A percentile compares a stretch with the other conserved stretches of the same genome.
phyloP scores from a whole-genome alignment of 2,797 vertebrate species.

The Enteromius viviparus region DNA sequence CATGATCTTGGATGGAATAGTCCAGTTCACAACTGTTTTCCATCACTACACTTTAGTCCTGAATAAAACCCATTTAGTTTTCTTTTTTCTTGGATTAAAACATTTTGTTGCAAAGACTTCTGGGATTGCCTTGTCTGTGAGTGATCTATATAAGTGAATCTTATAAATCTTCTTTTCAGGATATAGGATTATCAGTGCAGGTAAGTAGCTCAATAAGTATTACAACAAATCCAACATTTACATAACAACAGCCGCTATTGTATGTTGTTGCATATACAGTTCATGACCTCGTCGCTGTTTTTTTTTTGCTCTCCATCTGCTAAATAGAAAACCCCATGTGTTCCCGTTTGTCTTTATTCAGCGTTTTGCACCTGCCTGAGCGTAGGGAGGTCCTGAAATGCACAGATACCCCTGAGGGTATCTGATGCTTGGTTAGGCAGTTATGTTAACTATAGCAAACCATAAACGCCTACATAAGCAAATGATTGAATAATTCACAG shows the following conservation, averaged over 20 bases:
- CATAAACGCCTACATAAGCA: slow-evolving; percentile 66
- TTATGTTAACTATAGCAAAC: slow-evolving; percentile 73
- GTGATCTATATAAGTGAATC: neutral
- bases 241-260: slow-evolving; percentile 33
- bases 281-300: slow-evolving; percentile 20
- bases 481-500: slow-evolving; percentile 76
- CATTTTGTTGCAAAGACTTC: neutral
- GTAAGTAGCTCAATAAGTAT: neutral
- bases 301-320: slow-evolving; percentile 60
- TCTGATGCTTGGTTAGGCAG: slow-evolving; percentile 66
- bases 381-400: slow-evolving; percentile 33
- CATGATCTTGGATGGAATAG: neutral
- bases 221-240: slow-evolving; percentile 8
- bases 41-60: neutral
- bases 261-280: slow-evolving; percentile 38
- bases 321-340: slow-evolving; percentile 57
- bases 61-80: neutral
- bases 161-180: neutral
- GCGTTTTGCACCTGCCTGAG: slow-evolving; percentile 7
- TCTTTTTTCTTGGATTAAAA: neutral
- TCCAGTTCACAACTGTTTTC: neutral
- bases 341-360: slow-evolving; percentile 21
- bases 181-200: neutral
- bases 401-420: slow-evolving; percentile 62
- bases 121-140: neutral